Percentiles rank a stretch among this genome's conserved stretches.
phyloP scores from a whole-genome alignment of 2,888 invertebrate genomes.

The Bombyx huttoni region DNA sequence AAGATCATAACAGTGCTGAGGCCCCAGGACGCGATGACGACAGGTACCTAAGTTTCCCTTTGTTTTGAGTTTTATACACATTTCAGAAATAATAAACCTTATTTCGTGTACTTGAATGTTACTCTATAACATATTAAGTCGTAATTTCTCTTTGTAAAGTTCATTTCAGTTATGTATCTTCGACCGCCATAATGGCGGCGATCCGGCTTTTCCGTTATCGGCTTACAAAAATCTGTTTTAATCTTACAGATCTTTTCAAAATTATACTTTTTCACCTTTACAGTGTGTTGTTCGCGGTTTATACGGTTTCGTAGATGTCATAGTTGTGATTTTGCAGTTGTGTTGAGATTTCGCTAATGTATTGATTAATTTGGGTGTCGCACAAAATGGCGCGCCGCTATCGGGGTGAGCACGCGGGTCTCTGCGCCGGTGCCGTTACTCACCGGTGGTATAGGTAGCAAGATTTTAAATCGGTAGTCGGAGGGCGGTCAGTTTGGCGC shows the following conservation, averaged over 20 bases:
- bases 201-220: slow-evolving; percentile 51
- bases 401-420: slow-evolving; percentile 21
- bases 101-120: slow-evolving; percentile 10
- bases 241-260: slow-evolving; percentile 59
- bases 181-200: slow-evolving; percentile 60
- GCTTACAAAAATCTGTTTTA: slow-evolving; percentile 45
- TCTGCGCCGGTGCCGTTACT: slow-evolving; percentile 25
- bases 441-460: slow-evolving; percentile 43
- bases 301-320: slow-evolving; percentile 36
- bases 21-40: slow-evolving; percentile 86
- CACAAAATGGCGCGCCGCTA: slow-evolving; percentile 69
- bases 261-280: slow-evolving; percentile 48
- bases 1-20: slow-evolving; percentile 81
- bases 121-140: slow-evolving; percentile 7
- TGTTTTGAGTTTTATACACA: slow-evolving; percentile 4
- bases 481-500: slow-evolving; percentile 56
- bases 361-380: slow-evolving; percentile 44
- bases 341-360: slow-evolving; percentile 37
- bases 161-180: slow-evolving; percentile 32
- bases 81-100: slow-evolving; percentile 3
- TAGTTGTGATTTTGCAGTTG: slow-evolving; percentile 59
- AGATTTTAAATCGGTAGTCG: slow-evolving; percentile 65
- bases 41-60: slow-evolving; percentile 69
- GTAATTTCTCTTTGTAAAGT: slow-evolving; percentile 24
- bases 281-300: slow-evolving; percentile 45